A percentile compares a stretch with the other conserved stretches of the same genome.
phyloP scores from a whole-genome alignment of 2,113 vertebrate genomes.

The Pseudonaja textilis region DNA sequence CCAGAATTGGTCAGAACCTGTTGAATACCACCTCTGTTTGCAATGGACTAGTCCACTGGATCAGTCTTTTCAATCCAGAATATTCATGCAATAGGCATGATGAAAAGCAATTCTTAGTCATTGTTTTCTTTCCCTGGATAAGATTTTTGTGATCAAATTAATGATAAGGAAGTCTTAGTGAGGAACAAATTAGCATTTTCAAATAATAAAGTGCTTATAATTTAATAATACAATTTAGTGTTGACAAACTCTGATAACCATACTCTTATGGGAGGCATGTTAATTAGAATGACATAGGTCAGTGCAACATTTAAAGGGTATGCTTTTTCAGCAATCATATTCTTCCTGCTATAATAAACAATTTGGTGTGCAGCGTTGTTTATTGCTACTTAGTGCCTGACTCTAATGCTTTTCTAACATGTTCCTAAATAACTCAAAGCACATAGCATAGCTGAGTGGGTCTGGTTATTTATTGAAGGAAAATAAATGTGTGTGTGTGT shows the following conservation, averaged over 20 bases:
- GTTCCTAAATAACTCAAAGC: neutral
- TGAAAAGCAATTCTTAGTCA: neutral
- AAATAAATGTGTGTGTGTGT: neutral
- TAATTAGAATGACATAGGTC: conserved; percentile 1
- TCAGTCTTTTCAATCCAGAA: neutral
- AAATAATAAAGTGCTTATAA: neutral
- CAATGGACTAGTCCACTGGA: neutral
- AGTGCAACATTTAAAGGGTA: neutral
- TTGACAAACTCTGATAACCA: neutral
- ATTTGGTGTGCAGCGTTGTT: neutral
- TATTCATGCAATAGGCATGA: neutral
- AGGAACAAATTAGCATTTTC: neutral
- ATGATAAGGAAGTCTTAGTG: neutral
- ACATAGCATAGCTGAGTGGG: neutral
- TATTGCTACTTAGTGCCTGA: neutral
- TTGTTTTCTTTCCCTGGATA: neutral
- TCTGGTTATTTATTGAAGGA: neutral
- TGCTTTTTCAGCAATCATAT: neutral
- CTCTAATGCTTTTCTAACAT: neutral
- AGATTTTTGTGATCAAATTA: neutral
- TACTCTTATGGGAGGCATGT: neutral
- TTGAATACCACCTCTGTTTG: neutral
- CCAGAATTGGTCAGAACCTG: too few species aligned
- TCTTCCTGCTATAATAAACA: neutral
- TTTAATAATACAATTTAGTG: neutral